Percentiles rank a stretch among this genome's conserved stretches.
Evolutionary conservation across 2,113 vertebrate genomes (phyloP).

Genomic region (Pedetes capensis): DNA sequence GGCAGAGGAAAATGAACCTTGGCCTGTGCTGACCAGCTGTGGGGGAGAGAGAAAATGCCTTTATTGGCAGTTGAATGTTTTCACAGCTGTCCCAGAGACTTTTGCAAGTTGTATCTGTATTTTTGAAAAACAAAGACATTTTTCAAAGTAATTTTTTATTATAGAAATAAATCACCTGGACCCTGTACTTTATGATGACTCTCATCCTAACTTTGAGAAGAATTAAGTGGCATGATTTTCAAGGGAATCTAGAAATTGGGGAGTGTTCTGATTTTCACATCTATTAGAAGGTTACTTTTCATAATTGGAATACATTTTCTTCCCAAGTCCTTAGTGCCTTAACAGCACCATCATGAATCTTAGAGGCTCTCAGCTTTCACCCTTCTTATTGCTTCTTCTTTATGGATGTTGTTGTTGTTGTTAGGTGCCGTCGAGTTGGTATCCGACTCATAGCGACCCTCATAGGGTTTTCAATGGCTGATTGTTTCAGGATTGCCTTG

Average conservation of each 20-base stretch:
- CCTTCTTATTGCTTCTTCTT: neutral
- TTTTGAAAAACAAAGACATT: conserved; percentile 76
- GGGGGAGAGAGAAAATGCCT: conserved; percentile 60
- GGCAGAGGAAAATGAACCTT: conserved; percentile 48
- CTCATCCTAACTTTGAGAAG: neutral
- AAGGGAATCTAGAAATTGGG: neutral
- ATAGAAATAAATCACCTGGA: conserved; percentile 48
- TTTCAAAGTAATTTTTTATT: conserved; percentile 71
- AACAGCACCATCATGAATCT: rapidly evolving
- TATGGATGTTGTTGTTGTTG: too few relatives aligned
- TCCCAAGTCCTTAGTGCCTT: too few relatives aligned
- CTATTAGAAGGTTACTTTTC: neutral
- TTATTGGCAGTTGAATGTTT: conserved; percentile 75
- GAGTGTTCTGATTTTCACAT: neutral
- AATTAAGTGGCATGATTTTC: neutral
- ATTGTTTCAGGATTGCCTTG: too few relatives aligned
- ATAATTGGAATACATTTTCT: neutral
- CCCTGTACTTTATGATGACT: neutral
- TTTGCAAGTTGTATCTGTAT: conserved; percentile 71
- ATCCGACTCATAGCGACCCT: too few relatives aligned
- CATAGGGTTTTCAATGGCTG: too few relatives aligned
- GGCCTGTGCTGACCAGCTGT: conserved; percentile 69
- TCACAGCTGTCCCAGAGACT: conserved; percentile 78
- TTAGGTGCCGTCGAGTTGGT: too few relatives aligned
- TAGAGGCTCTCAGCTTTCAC: neutral